Evolutionary conservation across 1,140 invertebrate species (phyloP).

Genomic region (Callitettix versicolor): DNA sequence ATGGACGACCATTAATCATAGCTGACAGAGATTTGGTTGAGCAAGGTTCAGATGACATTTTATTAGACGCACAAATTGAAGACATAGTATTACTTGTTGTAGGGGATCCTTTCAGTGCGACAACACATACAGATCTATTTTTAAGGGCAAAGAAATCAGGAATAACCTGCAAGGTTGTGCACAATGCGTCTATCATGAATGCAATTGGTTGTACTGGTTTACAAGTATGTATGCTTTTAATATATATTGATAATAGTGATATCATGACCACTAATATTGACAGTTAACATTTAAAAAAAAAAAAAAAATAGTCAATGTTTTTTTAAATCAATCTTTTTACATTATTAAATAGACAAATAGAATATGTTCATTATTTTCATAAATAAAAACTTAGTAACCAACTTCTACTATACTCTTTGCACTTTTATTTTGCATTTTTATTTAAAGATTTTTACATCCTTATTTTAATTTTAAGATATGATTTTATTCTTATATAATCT

Average conservation of each 20-base stretch:
- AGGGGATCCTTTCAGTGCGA: slow-evolving; percentile 87
- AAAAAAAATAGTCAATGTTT: not conserved
- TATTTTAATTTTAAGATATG: no score
- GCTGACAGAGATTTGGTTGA: slow-evolving; percentile 94
- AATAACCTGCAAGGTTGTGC: slow-evolving; percentile 66
- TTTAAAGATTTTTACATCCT: no score
- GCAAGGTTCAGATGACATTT: slow-evolving; percentile 71
- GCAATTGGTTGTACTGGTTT: slow-evolving; percentile 95
- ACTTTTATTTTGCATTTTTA: no score
- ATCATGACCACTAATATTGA: not conserved
- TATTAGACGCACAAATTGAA: slow-evolving; percentile 56
- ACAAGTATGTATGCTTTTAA: slow-evolving; percentile 37
- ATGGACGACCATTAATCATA: slow-evolving; percentile 64
- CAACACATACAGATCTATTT: slow-evolving; percentile 93
- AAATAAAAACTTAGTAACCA: no score
- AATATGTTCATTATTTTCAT: no score
- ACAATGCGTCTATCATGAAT: slow-evolving; percentile 98
- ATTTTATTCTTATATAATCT: no score
- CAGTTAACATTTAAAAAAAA: not conserved
- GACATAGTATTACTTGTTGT: slow-evolving; percentile 90
- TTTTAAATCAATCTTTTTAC: no score
- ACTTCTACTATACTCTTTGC: no score
- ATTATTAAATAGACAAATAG: no score
- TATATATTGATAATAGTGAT: not conserved
- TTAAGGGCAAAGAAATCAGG: slow-evolving; percentile 66